Conservation (phyloP, 2,113 vertebrate species). For the Elaphurus davidianus region DNA sequence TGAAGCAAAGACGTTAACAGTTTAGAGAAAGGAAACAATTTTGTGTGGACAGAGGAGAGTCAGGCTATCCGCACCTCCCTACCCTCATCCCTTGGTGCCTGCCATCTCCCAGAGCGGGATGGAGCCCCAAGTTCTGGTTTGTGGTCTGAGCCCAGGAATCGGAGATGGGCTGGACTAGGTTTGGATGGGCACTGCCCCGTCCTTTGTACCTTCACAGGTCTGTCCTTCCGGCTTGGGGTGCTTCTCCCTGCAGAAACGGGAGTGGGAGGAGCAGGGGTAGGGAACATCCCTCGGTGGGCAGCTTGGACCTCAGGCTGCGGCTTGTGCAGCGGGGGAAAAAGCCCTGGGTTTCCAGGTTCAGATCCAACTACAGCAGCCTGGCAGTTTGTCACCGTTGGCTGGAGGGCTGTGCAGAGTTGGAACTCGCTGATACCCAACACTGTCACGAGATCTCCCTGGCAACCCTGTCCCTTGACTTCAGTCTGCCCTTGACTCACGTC, state of each 20-base stretch:
- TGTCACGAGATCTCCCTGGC: background rate
- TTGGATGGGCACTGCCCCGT: background rate
- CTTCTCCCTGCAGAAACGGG: background rate
- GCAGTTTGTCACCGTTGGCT: background rate
- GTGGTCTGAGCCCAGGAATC: background rate
- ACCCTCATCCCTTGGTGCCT: background rate
- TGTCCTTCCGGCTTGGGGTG: background rate
- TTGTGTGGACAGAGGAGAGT: background rate
- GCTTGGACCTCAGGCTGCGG: background rate
- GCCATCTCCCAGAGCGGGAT: rapidly evolving
- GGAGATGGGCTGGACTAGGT: background rate
- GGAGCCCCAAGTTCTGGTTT: background rate
- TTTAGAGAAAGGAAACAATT: background rate
- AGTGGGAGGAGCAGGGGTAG: background rate
- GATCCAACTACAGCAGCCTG: background rate
- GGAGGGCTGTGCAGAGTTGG: background rate
- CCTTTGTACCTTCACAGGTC: background rate
- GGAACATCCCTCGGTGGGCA: rapidly evolving
- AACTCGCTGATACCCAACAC: background rate
- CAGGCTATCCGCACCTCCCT: background rate
- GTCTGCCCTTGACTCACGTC: background rate
- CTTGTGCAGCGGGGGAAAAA: background rate
- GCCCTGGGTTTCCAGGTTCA: background rate
- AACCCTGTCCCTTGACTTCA: background rate
- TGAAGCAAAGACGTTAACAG: background rate